A percentile compares a stretch with the other conserved stretches of the same genome.
Evolutionary conservation across 1,140 invertebrate genomes (phyloP).

Genomic region (Zaprionus gabonicus): DNA sequence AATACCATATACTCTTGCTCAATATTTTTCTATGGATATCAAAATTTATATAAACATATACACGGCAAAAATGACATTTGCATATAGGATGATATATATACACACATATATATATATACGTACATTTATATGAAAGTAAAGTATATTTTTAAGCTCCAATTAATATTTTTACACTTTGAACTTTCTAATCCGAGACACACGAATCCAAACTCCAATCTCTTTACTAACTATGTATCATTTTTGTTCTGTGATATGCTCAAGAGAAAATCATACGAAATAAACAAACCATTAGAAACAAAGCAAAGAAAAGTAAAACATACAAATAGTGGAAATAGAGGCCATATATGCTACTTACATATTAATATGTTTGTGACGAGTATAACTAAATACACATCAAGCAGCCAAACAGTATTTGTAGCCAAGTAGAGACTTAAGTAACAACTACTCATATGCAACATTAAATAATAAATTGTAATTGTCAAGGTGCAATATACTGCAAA

Average conservation of each 20-base stretch:
- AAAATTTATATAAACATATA: conserved; percentile 78
- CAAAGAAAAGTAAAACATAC: conserved; percentile 21
- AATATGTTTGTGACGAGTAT: conserved; percentile 23
- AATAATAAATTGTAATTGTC: conserved; percentile 45
- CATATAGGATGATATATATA: conserved; percentile 50
- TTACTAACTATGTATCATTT: conserved; percentile 73
- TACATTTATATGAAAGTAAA: conserved; percentile 53
- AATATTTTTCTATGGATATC: conserved; percentile 81
- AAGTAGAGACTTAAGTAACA: conserved; percentile 50
- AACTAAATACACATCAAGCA: conserved; percentile 51
- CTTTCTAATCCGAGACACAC: conserved; percentile 47
- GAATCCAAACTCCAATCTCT: conserved; percentile 46
- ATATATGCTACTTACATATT: conserved; percentile 17
- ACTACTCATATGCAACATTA: conserved; percentile 51
- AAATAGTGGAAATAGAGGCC: conserved; percentile 33
- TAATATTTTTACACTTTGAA: conserved; percentile 72
- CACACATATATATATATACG: conserved; percentile 61
- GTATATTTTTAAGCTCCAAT: conserved; percentile 69
- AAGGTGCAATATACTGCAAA: conserved; percentile 38
- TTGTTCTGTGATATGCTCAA: conserved; percentile 82
- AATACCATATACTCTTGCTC: conserved; percentile 68
- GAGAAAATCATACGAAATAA: conserved; percentile 62
- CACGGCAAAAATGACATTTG: conserved; percentile 55
- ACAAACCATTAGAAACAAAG: conserved; percentile 45
- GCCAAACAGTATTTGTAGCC: conserved; percentile 57